Percentiles rank a stretch among this genome's conserved stretches.
These are phyloP conservation scores for Sphyrna mokarran DNA, from an alignment of 2,113 vertebrate genomes.

Conservation along the genomic window DNA sequence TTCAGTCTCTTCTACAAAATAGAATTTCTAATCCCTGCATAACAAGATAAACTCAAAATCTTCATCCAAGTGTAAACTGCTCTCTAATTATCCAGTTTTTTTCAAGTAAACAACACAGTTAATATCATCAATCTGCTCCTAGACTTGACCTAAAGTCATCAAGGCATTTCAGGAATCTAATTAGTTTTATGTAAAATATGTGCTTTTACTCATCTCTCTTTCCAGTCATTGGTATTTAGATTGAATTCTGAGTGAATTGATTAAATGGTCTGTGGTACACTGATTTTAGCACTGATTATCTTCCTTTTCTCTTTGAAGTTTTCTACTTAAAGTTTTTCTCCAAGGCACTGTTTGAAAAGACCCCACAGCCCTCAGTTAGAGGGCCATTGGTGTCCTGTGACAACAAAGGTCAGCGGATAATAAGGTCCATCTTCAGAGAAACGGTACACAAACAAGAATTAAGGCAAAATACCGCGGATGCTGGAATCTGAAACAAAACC, in stretches of 20 bases:
- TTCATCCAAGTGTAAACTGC: neutral
- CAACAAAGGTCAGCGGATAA: neutral
- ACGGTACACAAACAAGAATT: too few relatives aligned
- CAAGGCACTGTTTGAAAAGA: neutral
- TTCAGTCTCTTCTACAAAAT: neutral
- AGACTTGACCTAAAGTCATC: conserved; percentile 1
- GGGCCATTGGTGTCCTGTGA: neutral
- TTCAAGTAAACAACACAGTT: neutral
- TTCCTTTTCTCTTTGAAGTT: neutral
- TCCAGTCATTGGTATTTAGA: neutral
- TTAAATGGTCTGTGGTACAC: neutral
- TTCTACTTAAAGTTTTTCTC: neutral
- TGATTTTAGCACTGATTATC: neutral
- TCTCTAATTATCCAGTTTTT: conserved; percentile 1
- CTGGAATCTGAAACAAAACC: too few relatives aligned
- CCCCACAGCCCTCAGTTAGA: neutral
- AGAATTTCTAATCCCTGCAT: neutral
- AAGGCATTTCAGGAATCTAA: conserved; percentile 2
- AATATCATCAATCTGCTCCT: conserved; percentile 5
- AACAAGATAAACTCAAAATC: neutral
- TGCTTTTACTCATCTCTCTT: neutral
- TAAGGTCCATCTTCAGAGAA: neutral
- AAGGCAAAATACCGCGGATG: too few relatives aligned
- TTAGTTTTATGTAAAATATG: conserved; percentile 23
- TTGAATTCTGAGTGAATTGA: conserved; percentile 4